Evolutionary conservation across 2,888 invertebrate genomes (phyloP).

Genomic region (Xylota sylvarum): DNA sequence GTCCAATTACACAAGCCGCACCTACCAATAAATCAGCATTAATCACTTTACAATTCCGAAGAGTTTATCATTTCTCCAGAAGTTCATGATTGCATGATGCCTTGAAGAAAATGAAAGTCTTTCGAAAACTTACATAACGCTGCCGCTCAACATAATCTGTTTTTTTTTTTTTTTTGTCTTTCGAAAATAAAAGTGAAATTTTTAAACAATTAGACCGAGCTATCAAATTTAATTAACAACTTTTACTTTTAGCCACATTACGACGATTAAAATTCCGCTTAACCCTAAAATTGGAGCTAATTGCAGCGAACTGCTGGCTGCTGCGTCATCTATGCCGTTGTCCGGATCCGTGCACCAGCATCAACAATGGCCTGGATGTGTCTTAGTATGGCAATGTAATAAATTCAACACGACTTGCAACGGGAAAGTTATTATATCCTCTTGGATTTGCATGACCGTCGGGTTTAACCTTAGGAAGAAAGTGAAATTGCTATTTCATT

Average conservation of each 20-base stretch:
- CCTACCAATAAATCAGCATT: neutral
- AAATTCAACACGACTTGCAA: conserved; percentile 46
- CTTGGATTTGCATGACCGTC: conserved; percentile 53
- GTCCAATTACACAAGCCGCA: neutral
- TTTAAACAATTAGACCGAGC: conserved; percentile 25
- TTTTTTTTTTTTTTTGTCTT: conserved; percentile 16
- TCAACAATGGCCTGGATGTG: conserved; percentile 7
- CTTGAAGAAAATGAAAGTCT: conserved; percentile 57
- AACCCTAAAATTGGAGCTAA: conserved; percentile 49
- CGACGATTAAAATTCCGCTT: conserved; percentile 19
- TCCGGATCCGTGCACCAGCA: neutral
- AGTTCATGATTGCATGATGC: neutral
- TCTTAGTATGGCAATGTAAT: conserved; percentile 35
- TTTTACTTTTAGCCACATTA: conserved; percentile 63
- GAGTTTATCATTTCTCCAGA: neutral
- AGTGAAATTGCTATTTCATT: conserved; percentile 70
- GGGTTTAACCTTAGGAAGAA: conserved; percentile 68
- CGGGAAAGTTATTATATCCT: conserved; percentile 72
- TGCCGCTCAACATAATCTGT: neutral
- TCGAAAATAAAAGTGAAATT: conserved; percentile 67
- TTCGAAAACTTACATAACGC: conserved; percentile 22
- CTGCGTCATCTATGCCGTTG: neutral
- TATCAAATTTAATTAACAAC: conserved; percentile 73
- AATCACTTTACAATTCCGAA: conserved; percentile 3
- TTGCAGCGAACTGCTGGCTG: conserved; percentile 25